Evolutionary conservation across 1,140 invertebrate species (phyloP), one percentile per base, ranked within the genome.

Genomic region (Chionoecetes opilio): DNA sequence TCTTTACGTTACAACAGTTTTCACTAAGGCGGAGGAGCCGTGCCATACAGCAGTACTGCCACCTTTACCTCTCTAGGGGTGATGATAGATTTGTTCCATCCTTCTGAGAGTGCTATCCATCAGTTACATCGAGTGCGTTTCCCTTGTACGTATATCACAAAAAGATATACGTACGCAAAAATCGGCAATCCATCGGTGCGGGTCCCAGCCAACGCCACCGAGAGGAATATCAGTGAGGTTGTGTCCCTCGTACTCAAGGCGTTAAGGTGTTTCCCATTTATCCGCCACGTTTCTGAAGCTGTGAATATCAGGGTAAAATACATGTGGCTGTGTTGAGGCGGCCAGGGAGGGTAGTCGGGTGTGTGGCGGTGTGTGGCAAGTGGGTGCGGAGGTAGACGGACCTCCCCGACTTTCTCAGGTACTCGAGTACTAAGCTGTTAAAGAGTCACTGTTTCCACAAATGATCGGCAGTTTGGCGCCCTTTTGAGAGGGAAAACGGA

Each of bases 361-460:
- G 21, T 31, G 34, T 93, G 85, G 93, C 93, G 86, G 41, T 75
- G 53, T 93, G 85, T 93, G 93, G 93, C 93, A 93, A 89, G 53
- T 9, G 32, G 17, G 2, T 53, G 21, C 46, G 53, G 93, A 93
- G 93, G 93, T 93, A 93, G 82, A 89, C 85, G 85, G 53, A 87
- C 85, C 63, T 75, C 86, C 84, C 31, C 31, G 88, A 89, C 41
- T 93, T 93, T 89, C 93, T 93, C 93, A 93, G 93, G 93, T 93
- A 93, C 93, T 93, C 93, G 38, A 93, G 93, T 93, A 93, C 93
- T 93, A 75, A 88, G 93, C 93, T 93, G 32, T 93, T 93, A 82
- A 93, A 41, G 84, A 93, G 41, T 53, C 92, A 35, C 82, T 86
- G 85, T 93, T 93, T 89, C 86, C 86, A 93, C 93, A 89, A 93